Conservation (phyloP, 2,888 invertebrate genomes). For the Drosophila parthenogenetica region DNA sequence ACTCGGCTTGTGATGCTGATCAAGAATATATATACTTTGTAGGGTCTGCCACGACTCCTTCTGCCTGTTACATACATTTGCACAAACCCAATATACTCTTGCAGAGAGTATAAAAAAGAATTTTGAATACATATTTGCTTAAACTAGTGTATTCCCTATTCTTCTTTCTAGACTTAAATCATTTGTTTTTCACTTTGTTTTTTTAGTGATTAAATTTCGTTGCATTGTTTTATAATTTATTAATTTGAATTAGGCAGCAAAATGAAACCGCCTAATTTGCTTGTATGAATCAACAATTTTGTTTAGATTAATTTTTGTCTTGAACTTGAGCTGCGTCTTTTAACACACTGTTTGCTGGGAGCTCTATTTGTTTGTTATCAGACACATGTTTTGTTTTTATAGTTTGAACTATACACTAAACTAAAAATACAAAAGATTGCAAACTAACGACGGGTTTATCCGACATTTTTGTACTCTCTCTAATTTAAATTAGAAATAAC, state of each 20-base stretch:
- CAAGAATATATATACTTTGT: too few relatives aligned
- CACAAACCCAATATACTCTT: too few relatives aligned
- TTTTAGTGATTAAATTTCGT: conserved; percentile 5
- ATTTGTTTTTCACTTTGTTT: background rate
- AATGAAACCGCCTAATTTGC: conserved; percentile 18
- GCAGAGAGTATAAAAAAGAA: too few relatives aligned
- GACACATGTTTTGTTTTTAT: background rate
- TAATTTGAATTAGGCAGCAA: background rate
- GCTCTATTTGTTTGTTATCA: background rate
- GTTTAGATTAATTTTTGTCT: conserved; percentile 28
- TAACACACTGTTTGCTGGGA: background rate
- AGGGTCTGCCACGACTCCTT: too few relatives aligned
- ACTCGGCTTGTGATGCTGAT: too few relatives aligned
- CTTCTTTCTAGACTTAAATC: background rate
- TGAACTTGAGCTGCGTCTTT: conserved; percentile 23
- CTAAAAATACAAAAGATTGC: background rate
- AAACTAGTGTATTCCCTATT: background rate
- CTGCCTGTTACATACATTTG: too few relatives aligned
- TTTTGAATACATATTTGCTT: background rate
- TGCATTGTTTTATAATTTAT: background rate
- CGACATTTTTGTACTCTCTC: too few relatives aligned
- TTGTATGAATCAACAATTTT: conserved; percentile 36
- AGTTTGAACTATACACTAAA: background rate
- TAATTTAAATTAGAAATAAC: too few relatives aligned
- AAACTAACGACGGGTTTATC: too few relatives aligned